phyloP scores from a whole-genome alignment of 1,140 invertebrate species.

The Drosophila setifemur region DNA sequence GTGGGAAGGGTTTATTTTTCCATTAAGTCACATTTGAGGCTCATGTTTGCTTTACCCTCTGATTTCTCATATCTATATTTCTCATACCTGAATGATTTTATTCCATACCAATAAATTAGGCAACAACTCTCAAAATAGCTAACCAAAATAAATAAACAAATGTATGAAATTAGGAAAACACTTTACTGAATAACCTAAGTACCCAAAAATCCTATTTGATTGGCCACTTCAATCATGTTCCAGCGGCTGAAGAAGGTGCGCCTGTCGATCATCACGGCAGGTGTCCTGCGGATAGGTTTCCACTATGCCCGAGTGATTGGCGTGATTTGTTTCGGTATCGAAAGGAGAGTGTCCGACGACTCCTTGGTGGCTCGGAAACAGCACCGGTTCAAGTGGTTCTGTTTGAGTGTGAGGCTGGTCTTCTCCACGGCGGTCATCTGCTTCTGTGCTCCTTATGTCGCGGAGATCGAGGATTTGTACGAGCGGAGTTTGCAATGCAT shows the following conservation, averaged over 20 bases:
- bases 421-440: not conserved
- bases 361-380: slow-evolving; percentile 10
- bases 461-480: slow-evolving; percentile 5
- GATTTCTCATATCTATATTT: no score
- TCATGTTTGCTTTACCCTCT: no score
- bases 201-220: not conserved
- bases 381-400: slow-evolving; percentile 46
- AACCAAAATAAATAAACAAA: not conserved
- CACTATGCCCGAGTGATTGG: slow-evolving; percentile 33
- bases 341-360: not conserved
- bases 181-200: not conserved
- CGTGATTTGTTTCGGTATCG: slow-evolving; percentile 25
- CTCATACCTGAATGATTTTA: no score
- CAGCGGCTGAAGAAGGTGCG: not conserved
- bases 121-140: no score
- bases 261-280: slow-evolving; percentile 15
- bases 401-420: slow-evolving; percentile 20
- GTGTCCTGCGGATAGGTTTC: slow-evolving; percentile 12
- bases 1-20: no score
- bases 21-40: no score
- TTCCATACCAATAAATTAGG: not conserved
- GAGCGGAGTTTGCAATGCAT: slow-evolving; percentile 13
- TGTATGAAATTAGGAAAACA: no score
- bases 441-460: not conserved
- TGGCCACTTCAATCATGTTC: slow-evolving; percentile 23